Conservation (phyloP, 2,797 vertebrate species). For the Siniperca obscura region DNA sequence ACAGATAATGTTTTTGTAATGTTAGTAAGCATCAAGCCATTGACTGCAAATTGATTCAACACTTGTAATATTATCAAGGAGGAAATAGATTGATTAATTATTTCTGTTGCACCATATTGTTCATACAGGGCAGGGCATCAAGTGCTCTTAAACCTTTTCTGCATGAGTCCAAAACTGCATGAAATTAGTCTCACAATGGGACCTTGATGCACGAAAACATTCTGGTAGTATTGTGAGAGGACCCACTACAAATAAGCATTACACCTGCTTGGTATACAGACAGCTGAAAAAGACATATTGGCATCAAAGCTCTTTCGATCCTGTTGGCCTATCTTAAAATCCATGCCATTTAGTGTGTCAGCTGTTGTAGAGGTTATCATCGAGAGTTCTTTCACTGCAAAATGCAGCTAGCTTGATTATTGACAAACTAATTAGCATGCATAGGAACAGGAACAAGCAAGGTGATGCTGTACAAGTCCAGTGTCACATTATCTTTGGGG, state of each 20-base stretch:
- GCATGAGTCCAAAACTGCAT: neutral
- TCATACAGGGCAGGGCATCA: neutral
- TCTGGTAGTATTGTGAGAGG: neutral
- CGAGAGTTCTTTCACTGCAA: neutral
- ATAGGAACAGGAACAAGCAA: conserved; percentile 16
- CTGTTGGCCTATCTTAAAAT: conserved; percentile 16
- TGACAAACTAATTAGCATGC: conserved; percentile 12
- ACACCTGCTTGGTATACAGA: neutral
- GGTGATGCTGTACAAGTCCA: neutral
- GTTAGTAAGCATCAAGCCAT: neutral
- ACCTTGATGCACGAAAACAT: conserved; percentile 2
- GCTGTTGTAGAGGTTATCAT: conserved; percentile 21
- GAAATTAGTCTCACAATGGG: neutral
- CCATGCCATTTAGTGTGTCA: neutral
- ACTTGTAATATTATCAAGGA: conserved; percentile 19
- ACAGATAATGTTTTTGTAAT: conserved; percentile 40
- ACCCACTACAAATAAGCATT: neutral
- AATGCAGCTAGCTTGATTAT: neutral
- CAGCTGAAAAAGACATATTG: neutral
- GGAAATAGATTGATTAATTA: neutral
- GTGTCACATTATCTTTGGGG: neutral
- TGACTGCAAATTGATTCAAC: conserved; percentile 42
- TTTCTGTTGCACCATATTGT: neutral
- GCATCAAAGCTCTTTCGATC: conserved; percentile 4
- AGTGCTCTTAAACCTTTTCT: neutral